These are phyloP conservation scores for Dissostichus mawsoni DNA, from an alignment of 2,113 vertebrate species.

Conservation along the genomic window DNA sequence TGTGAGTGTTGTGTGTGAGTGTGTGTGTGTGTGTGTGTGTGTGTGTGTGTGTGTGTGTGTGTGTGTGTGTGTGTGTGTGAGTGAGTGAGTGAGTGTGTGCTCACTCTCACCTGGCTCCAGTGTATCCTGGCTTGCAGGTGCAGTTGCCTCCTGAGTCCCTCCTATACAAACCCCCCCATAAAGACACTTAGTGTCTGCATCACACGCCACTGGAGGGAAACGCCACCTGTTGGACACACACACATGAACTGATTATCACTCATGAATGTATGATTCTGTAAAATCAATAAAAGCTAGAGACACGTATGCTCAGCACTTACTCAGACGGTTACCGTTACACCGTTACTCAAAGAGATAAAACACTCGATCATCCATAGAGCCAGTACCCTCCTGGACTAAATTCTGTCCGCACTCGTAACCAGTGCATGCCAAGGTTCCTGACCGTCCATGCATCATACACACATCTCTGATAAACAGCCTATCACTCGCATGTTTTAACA, in stretches of 20 bases:
- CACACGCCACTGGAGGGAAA: conserved; percentile 85
- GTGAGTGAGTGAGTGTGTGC: too few relatives aligned
- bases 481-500: not conserved
- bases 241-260: not conserved
- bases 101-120: conserved; percentile 86
- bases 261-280: not conserved
- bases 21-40: too few relatives aligned
- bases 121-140: conserved; percentile 89
- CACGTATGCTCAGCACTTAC: too few relatives aligned
- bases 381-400: too few relatives aligned
- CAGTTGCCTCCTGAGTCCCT: conserved; percentile 89
- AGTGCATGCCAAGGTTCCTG: not conserved
- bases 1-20: too few relatives aligned
- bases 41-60: too few relatives aligned
- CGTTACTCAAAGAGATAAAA: too few relatives aligned
- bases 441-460: not conserved
- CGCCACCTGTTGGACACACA: conserved; percentile 82
- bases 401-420: too few relatives aligned
- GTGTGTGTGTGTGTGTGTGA: too few relatives aligned
- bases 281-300: too few relatives aligned
- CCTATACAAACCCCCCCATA: conserved; percentile 85
- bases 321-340: too few relatives aligned
- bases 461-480: not conserved
- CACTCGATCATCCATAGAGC: too few relatives aligned
- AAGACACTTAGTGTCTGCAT: conserved; percentile 85